Evolutionary conservation across 2,797 vertebrate genomes (phyloP), one percentile per base, ranked within the genome.

Genomic region (Ceyx erithaca): DNA sequence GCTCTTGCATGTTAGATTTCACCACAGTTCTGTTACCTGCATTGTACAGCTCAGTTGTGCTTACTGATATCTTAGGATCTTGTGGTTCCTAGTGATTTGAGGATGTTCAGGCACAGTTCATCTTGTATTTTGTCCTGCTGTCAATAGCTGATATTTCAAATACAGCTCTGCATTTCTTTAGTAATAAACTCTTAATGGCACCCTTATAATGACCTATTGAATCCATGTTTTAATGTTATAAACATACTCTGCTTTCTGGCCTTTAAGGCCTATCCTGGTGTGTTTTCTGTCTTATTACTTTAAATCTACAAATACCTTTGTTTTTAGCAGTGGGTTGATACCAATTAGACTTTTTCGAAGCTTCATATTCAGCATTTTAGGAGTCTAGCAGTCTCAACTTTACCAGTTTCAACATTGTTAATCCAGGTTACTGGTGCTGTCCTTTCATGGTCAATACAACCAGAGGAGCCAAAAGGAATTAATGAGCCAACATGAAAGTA

Each of bases 161-260:
- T 45, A 19, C 17, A 64, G 11, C 6, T 80, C 45, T 87, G 30
- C 22, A 46, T 71, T 90, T 85, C 45, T 79, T 23, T 35, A 77
- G 23, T 35, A 80, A 68, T 78, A 68, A 83, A 46, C 12, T 64
- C 35, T 13, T 57, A 63, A 52, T 6, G 63, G 6, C 25, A 89
- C 41, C 5, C 10, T 19, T 16, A n/a, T 23, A 52, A 80, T 23
- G 19, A 70, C 8, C 4, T 4, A n/a, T 0, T 57, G 35, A 51
- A 59, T 8, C 5, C 12, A 13, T 40, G 7, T 40, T 80, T 68
- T 46, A 17, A 14, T 83, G 5, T 46, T 54, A 37, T 28, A 93
- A 90, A 28, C 31, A 8, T 70, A 23, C 9, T 30, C 26, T 61
- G n/a, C 15, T 70, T 85, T 84, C 57, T 63, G 23, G 3, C 15